Evolutionary conservation across 2,113 vertebrate species (phyloP).

Genomic region (Neodontobutis hainanensis): DNA sequence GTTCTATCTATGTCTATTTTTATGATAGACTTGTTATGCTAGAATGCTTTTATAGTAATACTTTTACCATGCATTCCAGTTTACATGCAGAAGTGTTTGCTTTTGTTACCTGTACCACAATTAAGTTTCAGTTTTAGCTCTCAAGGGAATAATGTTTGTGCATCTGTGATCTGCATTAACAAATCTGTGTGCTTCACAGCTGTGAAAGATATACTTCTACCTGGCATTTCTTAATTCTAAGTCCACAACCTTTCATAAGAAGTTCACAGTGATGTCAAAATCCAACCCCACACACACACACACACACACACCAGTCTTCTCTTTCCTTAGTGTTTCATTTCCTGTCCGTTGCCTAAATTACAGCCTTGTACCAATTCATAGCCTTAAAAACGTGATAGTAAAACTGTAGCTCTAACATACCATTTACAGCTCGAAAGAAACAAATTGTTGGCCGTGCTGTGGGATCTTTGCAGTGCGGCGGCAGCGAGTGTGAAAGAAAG

Average conservation of each 20-base stretch:
- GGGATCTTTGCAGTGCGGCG: conserved; percentile 35
- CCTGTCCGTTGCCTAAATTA: conserved; percentile 30
- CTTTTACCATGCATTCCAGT: too few species aligned
- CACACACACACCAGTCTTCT: conserved; percentile 18
- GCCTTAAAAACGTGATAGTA: conserved; percentile 18
- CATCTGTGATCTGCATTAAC: too few species aligned
- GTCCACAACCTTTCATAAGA: conserved; percentile 45
- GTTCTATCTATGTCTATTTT: too few species aligned
- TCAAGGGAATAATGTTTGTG: too few species aligned
- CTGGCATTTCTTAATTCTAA: conserved; percentile 1
- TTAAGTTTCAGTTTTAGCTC: too few species aligned
- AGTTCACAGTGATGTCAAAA: conserved; percentile 40
- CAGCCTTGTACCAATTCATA: conserved; percentile 25
- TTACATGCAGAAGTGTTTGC: too few species aligned
- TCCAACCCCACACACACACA: conserved; percentile 12
- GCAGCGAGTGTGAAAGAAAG: conserved; percentile 49
- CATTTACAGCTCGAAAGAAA: conserved; percentile 18
- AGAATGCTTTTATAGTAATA: too few species aligned
- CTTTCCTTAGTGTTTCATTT: conserved; percentile 55
- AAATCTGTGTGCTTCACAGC: not conserved
- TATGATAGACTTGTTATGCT: too few species aligned
- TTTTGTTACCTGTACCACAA: too few species aligned
- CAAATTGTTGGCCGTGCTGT: conserved; percentile 41
- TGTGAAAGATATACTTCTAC: not conserved
- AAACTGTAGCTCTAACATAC: conserved; percentile 31